phyloP scores from a whole-genome alignment of 2,113 vertebrate species.

The Tenrec ecaudatus region DNA sequence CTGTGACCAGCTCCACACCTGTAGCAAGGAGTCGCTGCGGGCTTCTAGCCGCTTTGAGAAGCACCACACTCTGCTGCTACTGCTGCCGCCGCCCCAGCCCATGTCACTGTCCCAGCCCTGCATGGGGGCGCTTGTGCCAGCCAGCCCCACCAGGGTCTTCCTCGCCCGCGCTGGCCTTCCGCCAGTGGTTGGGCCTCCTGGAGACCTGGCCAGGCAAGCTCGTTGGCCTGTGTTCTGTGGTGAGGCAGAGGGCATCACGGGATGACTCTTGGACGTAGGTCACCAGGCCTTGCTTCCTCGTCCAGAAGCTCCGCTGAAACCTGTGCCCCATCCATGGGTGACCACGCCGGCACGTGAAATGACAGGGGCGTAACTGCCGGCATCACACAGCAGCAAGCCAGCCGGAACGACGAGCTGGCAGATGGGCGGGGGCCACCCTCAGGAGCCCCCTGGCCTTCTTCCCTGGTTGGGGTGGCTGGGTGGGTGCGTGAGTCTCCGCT shows the following conservation, averaged over 20 bases:
- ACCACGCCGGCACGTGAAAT: background rate
- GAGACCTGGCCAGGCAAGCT: background rate
- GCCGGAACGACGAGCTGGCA: background rate
- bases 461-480: background rate
- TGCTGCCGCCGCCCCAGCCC: background rate
- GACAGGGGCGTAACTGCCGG: background rate
- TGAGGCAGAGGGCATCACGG: background rate
- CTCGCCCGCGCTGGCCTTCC: background rate
- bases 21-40: background rate
- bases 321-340: background rate
- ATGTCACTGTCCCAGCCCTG: background rate
- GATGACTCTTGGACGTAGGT: background rate
- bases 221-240: background rate
- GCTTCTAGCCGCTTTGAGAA: background rate
- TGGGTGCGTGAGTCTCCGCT: rapidly evolving
- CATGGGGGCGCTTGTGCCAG: background rate
- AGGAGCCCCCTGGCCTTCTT: background rate
- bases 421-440: background rate
- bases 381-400: background rate
- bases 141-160: background rate
- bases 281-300: background rate
- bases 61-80: background rate
- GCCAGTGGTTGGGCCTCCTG: background rate
- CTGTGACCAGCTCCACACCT: background rate
- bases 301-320: background rate